phyloP scores from a whole-genome alignment of 2,888 invertebrate species.

The Spilosoma lubricipeda region DNA sequence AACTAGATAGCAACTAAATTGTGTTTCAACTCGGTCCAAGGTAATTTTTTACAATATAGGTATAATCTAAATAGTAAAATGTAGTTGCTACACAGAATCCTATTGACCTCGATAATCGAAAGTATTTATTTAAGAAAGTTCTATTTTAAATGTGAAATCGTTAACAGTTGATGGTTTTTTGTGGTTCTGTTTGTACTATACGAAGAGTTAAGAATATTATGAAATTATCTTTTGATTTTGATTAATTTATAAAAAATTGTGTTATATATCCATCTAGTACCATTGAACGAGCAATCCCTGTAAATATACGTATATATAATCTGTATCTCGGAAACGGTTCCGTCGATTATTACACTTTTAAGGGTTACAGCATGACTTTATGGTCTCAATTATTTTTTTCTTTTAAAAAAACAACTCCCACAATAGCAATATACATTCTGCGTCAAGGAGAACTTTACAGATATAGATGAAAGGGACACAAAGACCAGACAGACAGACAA shows the following conservation, averaged over 20 bases:
- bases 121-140: constrained; percentile 47
- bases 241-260: not conserved
- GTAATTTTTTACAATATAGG: constrained; percentile 33
- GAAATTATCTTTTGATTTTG: not conserved
- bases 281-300: no score
- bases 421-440: no score
- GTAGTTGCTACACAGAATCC: constrained; percentile 39
- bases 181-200: constrained; percentile 2
- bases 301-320: no score
- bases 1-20: not conserved
- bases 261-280: no score
- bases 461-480: no score
- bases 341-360: not conserved
- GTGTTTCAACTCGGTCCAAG: not conserved
- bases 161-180: constrained; percentile 25
- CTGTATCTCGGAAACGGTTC: no score
- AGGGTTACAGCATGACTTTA: not conserved
- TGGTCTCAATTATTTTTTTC: no score
- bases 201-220: not conserved
- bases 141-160: constrained; percentile 45
- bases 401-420: no score
- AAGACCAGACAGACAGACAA: no score
- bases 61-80: constrained; percentile 27
- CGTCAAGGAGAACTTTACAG: no score
- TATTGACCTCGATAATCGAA: constrained; percentile 49